phyloP scores from a whole-genome alignment of 2,888 invertebrate species.

The Hedya salicella region DNA sequence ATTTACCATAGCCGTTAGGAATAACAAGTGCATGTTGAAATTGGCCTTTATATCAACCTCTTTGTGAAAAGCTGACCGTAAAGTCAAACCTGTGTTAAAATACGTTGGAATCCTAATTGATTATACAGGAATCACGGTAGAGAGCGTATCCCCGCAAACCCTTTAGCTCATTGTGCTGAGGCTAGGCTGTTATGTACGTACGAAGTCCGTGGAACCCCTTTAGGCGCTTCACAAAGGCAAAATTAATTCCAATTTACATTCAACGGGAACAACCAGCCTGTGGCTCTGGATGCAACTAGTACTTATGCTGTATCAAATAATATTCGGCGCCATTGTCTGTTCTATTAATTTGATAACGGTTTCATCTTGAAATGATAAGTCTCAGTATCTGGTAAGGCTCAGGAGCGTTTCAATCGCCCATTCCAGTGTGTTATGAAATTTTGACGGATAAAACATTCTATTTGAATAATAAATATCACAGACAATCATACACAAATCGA shows the following conservation, averaged over 20 bases:
- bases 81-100: background rate
- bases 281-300: background rate
- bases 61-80: too few relatives aligned
- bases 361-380: too few relatives aligned
- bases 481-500: too few relatives aligned
- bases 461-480: too few relatives aligned
- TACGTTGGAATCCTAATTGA: background rate
- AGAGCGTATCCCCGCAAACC: background rate
- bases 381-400: too few relatives aligned
- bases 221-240: slow-evolving; percentile 10
- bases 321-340: background rate
- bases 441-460: too few relatives aligned
- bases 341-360: too few relatives aligned
- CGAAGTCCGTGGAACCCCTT: slow-evolving; percentile 7
- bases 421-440: too few relatives aligned
- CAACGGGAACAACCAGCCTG: background rate
- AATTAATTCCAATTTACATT: slow-evolving; percentile 25
- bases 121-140: background rate
- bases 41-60: too few relatives aligned
- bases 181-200: slow-evolving; percentile 11
- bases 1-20: too few relatives aligned
- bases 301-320: background rate
- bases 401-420: too few relatives aligned
- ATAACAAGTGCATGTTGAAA: too few relatives aligned
- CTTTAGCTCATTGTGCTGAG: slow-evolving; percentile 26